Conservation (phyloP, 2,113 vertebrate genomes). For the Epinephelus cyanopodus region DNA sequence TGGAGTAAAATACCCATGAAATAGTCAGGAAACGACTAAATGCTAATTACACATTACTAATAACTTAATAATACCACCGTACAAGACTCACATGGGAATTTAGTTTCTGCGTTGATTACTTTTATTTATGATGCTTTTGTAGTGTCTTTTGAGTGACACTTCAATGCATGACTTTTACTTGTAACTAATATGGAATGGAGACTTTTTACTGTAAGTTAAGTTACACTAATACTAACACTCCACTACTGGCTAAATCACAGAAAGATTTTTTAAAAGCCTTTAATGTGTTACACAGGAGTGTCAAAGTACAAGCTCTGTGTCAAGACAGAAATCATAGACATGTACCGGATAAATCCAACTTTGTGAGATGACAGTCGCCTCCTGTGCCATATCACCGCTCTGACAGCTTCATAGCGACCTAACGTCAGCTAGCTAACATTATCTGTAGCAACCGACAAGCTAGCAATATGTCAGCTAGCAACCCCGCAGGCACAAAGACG, state of each 20-base stretch:
- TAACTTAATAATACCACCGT: background rate
- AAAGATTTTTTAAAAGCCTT: background rate
- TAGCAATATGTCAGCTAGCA: slow-evolving; percentile 73
- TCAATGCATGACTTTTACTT: background rate
- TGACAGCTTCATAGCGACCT: slow-evolving; percentile 43
- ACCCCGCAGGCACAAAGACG: slow-evolving; percentile 74
- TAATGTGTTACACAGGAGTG: background rate
- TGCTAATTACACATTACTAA: background rate
- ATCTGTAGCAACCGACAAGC: slow-evolving; percentile 46
- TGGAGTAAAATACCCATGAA: background rate
- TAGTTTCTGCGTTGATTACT: background rate
- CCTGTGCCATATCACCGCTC: slow-evolving; percentile 6
- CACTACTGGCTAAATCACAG: background rate
- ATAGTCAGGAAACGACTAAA: background rate
- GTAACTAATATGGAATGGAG: background rate
- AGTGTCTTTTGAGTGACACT: background rate
- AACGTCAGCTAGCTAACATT: slow-evolving; percentile 39
- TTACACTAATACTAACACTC: background rate
- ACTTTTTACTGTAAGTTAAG: background rate
- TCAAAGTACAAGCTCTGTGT: background rate
- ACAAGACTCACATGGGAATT: background rate
- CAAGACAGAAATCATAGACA: background rate
- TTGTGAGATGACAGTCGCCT: slow-evolving; percentile 2
- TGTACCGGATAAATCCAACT: background rate
- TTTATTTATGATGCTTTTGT: background rate